These are phyloP conservation scores for Pycnomerus fuliginosus DNA, from an alignment of 2,888 invertebrate species.

Conservation along the genomic window DNA sequence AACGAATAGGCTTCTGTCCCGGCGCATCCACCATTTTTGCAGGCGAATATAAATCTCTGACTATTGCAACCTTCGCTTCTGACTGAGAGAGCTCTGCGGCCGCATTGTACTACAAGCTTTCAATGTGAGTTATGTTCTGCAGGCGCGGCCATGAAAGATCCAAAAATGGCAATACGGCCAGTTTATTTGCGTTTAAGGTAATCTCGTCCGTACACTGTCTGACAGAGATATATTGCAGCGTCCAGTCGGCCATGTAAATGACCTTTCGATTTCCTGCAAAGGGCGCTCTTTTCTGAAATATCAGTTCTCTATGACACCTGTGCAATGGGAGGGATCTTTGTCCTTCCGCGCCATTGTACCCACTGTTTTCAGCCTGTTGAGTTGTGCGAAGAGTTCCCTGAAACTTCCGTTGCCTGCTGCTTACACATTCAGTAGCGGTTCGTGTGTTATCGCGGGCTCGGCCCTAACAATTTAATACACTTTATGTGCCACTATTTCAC, in stretches of 20 bases:
- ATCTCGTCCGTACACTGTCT: slow-evolving; percentile 31
- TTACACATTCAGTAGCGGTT: slow-evolving; percentile 35
- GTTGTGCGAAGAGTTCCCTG: slow-evolving; percentile 39
- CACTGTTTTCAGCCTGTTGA: slow-evolving; percentile 46
- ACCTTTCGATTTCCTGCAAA: slow-evolving; percentile 36
- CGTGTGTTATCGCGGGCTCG: slow-evolving; percentile 32
- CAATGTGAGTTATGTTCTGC: too few relatives aligned
- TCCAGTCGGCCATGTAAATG: slow-evolving; percentile 39
- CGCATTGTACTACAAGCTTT: too few relatives aligned
- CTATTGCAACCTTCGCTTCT: too few relatives aligned
- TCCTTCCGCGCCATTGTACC: slow-evolving; percentile 45
- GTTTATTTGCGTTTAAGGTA: slow-evolving; percentile 35
- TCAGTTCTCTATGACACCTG: too few relatives aligned
- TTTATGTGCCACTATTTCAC: slow-evolving; percentile 29
- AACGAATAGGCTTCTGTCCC: too few relatives aligned
- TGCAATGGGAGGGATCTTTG: too few relatives aligned
- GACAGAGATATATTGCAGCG: slow-evolving; percentile 37
- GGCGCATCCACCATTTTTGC: too few relatives aligned
- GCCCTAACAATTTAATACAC: slow-evolving; percentile 32
- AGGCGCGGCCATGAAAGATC: too few relatives aligned
- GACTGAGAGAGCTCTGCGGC: too few relatives aligned
- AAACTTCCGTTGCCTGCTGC: slow-evolving; percentile 29
- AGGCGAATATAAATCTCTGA: too few relatives aligned
- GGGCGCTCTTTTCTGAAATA: too few relatives aligned
- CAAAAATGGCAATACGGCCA: too few relatives aligned